Percentiles rank a stretch among this genome's conserved stretches.
Evolutionary conservation across 2,113 vertebrate species (phyloP).

Genomic region (Cyprinus carpio): DNA sequence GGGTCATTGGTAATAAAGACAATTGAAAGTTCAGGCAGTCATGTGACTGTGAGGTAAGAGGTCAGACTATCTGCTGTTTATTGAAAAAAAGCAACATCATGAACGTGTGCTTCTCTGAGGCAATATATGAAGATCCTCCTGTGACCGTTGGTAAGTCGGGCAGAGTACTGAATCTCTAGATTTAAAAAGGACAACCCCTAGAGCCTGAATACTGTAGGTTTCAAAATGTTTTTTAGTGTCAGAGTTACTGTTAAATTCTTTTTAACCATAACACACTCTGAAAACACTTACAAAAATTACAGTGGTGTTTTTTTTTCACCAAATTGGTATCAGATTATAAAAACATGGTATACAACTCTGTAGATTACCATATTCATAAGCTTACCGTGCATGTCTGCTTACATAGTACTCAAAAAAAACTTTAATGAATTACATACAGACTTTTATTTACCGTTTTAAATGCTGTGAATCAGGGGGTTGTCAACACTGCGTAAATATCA

Average conservation of each 20-base stretch:
- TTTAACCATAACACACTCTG: neutral
- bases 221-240: neutral
- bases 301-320: neutral
- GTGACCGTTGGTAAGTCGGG: no score
- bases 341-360: neutral
- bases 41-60: constrained; percentile 19
- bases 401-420: neutral
- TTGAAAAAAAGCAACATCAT: neutral
- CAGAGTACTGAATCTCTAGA: neutral
- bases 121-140: constrained; percentile 39
- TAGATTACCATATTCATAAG: neutral
- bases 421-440: neutral
- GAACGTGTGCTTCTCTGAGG: neutral
- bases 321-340: neutral
- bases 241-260: neutral
- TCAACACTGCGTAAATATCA: no score
- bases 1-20: constrained; percentile 14
- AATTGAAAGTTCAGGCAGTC: constrained; percentile 36
- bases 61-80: neutral
- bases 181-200: neutral
- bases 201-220: neutral
- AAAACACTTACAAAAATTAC: neutral
- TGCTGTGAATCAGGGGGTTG: neutral
- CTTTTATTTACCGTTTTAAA: neutral
- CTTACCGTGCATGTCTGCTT: neutral